Conservation (phyloP, 2,888 invertebrate species). For the Pammene aurita region DNA sequence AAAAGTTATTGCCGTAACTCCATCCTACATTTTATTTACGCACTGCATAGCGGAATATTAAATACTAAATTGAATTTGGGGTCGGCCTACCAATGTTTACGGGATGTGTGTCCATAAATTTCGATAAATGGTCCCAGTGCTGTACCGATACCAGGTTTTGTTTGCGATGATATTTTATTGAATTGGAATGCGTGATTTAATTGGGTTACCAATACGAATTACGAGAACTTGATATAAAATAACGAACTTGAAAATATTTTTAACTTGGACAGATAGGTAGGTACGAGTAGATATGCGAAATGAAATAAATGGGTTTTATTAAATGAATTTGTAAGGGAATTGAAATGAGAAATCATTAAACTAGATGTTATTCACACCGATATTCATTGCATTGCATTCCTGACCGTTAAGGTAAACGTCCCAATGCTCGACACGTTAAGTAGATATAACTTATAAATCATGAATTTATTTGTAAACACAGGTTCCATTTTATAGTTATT, state of each 20-base stretch:
- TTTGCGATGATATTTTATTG: constrained; percentile 18
- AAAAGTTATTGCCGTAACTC: constrained; percentile 30
- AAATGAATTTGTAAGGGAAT: no score
- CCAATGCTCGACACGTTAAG: no score
- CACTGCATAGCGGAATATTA: constrained; percentile 34
- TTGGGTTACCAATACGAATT: constrained; percentile 10
- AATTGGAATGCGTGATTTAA: constrained; percentile 14
- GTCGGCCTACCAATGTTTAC: constrained; percentile 18
- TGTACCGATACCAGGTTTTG: constrained; percentile 10
- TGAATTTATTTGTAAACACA: no score
- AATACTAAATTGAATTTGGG: constrained; percentile 39
- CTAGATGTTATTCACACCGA: no score
- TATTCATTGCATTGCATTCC: no score
- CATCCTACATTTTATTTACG: constrained; percentile 27
- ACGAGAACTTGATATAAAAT: neutral
- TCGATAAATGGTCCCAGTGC: constrained; percentile 11
- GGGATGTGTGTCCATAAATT: constrained; percentile 22
- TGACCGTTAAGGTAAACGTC: no score
- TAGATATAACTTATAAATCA: no score
- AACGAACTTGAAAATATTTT: neutral
- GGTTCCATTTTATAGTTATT: no score
- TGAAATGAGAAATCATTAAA: no score
- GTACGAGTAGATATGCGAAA: no score
- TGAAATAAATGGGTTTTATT: no score
- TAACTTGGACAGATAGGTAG: neutral